Conservation (phyloP, 2,888 invertebrate species). For the Dascillus cervinus region DNA sequence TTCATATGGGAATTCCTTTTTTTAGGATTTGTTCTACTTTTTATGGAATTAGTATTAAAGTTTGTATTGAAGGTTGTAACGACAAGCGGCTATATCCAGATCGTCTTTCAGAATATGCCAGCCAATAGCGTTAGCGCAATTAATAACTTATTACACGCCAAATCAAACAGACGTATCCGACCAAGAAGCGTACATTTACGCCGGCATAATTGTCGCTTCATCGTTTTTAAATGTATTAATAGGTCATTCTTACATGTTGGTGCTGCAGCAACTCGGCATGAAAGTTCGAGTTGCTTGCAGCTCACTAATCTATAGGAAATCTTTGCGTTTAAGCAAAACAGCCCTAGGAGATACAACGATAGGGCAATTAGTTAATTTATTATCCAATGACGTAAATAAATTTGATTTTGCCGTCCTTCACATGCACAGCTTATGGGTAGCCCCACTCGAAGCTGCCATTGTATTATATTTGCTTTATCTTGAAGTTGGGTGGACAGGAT, state of each 20-base stretch:
- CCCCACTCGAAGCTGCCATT: constrained; percentile 67
- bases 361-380: constrained; percentile 45
- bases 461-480: constrained; percentile 62
- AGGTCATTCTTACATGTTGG: constrained; percentile 75
- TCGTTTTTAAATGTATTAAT: constrained; percentile 62
- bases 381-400: constrained; percentile 82
- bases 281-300: constrained; percentile 74
- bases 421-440: constrained; percentile 72
- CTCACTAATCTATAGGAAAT: constrained; percentile 74
- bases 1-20: constrained; percentile 25
- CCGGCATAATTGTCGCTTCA: constrained; percentile 61
- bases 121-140: constrained; percentile 42
- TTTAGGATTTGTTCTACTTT: constrained; percentile 17
- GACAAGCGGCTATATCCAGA: neutral
- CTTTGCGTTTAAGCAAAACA: constrained; percentile 60
- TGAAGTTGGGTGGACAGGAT: constrained; percentile 46
- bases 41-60: constrained; percentile 20
- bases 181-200: constrained; percentile 66
- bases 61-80: constrained; percentile 9
- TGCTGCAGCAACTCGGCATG: constrained; percentile 74
- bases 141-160: constrained; percentile 54
- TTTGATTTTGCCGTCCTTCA: constrained; percentile 76
- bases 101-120: constrained; percentile 15
- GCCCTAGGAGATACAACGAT: constrained; percentile 78
- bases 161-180: constrained; percentile 34